Base-by-base conservation (phyloP, 2,113 vertebrate genomes). In the Cichladusa arquata region DNA sequence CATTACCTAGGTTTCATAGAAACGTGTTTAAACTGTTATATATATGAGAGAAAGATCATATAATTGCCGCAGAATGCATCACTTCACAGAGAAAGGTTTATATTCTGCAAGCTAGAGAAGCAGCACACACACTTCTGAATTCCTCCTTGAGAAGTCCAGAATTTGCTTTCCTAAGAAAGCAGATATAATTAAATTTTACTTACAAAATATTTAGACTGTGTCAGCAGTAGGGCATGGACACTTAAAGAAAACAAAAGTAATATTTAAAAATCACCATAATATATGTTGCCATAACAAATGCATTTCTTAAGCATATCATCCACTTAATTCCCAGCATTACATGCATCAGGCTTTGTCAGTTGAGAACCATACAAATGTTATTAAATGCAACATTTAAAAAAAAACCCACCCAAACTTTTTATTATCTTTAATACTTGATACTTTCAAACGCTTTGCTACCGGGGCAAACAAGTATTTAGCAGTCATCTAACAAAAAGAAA, bases 391-490 rank as follows among this genome's bases (percentile, higher is more conserved):
- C 77, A 91, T 29, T 47, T 12, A 60, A 88, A 90, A 74, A 77
- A 53, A 40, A 40, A 12, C 38, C 12, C 25, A 28, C 10, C 14
- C n/a, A 34, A 94, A 84, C 80, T 94, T 92, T 88, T 78, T 72
- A 66, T 92, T 87, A 92, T 96, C 87, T 96, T 97, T 95, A 96
- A 96, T 97, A 67, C 17, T 95, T 96, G 93, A 93, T 94, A 96
- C 81, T 96, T 95, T 87, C 88, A 98, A 97, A 92, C 1, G 45
- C 47, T 90, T 73, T 81, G 53, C 48, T 86, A 95, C 92, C 93
- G 97, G 89, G 91, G 88, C 92, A 98, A 98, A 98, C 95, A 97
- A 93, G 96, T 97, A 98, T 97, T 98, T 96, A 96, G 95, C 82
- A 97, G 95, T 71, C 69, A 87, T 88, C 81, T 93, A 97, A 96